Percentiles rank a stretch among this genome's conserved stretches.
phyloP scores from a whole-genome alignment of 2,888 invertebrate species.

The Elysia crispata region DNA sequence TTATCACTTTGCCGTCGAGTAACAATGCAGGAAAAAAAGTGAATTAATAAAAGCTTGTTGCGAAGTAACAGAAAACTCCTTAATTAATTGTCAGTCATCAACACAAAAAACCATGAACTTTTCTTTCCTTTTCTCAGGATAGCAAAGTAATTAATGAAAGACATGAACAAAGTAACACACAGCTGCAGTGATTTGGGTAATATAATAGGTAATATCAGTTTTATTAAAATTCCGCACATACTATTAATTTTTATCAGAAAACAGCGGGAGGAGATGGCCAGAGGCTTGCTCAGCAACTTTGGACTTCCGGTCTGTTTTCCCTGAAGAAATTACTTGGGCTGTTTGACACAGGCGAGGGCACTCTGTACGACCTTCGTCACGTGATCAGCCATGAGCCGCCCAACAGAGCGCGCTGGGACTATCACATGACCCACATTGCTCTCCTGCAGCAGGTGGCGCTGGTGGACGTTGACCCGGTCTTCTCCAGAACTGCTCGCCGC shows the following conservation, averaged over 20 bases:
- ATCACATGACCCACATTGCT: slow-evolving; percentile 98
- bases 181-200: too few relatives aligned
- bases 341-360: slow-evolving; percentile 95
- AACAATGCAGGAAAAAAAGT: too few relatives aligned
- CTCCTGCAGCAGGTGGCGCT: slow-evolving; percentile 88
- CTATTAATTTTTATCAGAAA: slow-evolving; percentile 79
- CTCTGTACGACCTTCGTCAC: slow-evolving; percentile 96
- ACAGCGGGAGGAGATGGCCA: slow-evolving; percentile 83
- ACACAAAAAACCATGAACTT: too few relatives aligned
- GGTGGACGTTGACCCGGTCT: slow-evolving; percentile 85
- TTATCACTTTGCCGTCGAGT: too few relatives aligned
- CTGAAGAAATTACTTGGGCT: slow-evolving; percentile 91
- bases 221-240: too few relatives aligned
- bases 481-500: slow-evolving; percentile 89
- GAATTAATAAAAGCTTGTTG: too few relatives aligned
- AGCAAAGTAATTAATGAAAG: too few relatives aligned
- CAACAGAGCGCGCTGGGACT: slow-evolving; percentile 98
- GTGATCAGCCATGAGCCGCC: slow-evolving; percentile 85
- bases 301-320: slow-evolving; percentile 80
- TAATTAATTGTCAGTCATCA: too few relatives aligned
- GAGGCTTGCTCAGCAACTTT: slow-evolving; percentile 80
- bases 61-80: too few relatives aligned
- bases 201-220: too few relatives aligned
- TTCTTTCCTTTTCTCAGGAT: too few relatives aligned
- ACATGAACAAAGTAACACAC: too few relatives aligned